Conservation (phyloP, 2,888 invertebrate genomes). For the Steinernema carpocapsae region DNA sequence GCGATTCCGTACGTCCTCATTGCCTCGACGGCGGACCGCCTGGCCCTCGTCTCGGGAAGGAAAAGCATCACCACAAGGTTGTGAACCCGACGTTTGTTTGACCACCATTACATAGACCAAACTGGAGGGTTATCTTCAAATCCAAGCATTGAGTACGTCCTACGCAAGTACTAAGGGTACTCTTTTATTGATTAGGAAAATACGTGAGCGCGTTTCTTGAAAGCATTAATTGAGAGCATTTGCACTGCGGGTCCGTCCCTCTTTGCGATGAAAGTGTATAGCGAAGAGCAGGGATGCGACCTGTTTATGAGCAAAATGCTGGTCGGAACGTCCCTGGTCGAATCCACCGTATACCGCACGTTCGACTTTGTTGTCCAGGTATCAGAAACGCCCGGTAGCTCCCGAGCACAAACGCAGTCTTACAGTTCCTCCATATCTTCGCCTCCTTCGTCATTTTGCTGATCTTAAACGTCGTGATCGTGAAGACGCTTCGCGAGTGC, state of each 20-base stretch:
- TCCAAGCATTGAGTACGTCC: background rate
- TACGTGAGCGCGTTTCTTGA: conserved; percentile 11
- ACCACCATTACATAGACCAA: background rate
- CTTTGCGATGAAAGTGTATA: conserved; percentile 8
- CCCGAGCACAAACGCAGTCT: background rate
- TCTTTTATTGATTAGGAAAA: conserved; percentile 10
- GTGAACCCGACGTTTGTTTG: background rate
- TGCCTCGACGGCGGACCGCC: conserved; percentile 53
- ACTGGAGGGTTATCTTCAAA: background rate
- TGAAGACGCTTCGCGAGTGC: conserved; percentile 50
- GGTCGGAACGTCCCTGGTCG: background rate
- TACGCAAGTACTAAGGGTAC: conserved; percentile 1
- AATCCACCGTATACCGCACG: background rate
- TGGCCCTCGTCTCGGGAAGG: conserved; percentile 33
- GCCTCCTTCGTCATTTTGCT: conserved; percentile 56
- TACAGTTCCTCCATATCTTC: conserved; percentile 60
- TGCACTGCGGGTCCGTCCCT: conserved; percentile 14
- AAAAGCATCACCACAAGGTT: conserved; percentile 28
- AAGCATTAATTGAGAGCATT: background rate
- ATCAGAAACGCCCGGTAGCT: background rate
- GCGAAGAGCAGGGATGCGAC: background rate
- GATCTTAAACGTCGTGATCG: conserved; percentile 53
- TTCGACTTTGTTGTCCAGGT: conserved; percentile 27
- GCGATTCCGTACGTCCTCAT: conserved; percentile 59
- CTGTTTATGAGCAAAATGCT: conserved; percentile 26